Conservation (phyloP, 2,113 vertebrate species). For the Nansenia antarctica region DNA sequence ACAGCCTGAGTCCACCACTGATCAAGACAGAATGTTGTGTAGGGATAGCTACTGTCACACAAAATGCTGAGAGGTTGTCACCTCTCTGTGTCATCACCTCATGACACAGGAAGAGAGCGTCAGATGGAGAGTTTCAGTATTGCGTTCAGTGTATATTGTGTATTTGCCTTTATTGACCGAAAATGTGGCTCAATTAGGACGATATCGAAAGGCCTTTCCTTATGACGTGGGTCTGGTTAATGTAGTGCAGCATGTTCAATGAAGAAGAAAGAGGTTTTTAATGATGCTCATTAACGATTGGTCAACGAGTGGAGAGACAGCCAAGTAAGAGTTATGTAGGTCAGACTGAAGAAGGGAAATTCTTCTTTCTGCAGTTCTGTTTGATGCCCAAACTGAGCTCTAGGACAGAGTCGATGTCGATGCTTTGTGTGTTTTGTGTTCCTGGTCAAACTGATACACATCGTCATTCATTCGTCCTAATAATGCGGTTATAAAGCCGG, state of each 20-base stretch:
- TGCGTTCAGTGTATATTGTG: not conserved
- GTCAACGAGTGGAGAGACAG: not conserved
- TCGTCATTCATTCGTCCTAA: not conserved
- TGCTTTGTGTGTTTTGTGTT: constrained; percentile 2
- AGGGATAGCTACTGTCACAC: not conserved
- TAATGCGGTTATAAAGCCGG: not conserved
- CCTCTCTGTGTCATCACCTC: not conserved
- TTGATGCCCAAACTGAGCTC: not conserved
- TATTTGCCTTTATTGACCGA: not conserved
- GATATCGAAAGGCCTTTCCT: not conserved
- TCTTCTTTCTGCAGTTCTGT: not conserved
- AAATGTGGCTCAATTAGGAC: not conserved
- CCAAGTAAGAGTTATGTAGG: not conserved
- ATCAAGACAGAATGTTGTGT: not conserved
- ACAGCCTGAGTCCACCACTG: no score
- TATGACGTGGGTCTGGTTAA: not conserved
- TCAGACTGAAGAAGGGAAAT: no score
- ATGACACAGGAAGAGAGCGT: not conserved
- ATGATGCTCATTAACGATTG: not conserved
- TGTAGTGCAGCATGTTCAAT: constrained; percentile 1
- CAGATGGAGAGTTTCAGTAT: no score
- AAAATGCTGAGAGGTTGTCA: not conserved
- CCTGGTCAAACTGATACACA: constrained; percentile 17
- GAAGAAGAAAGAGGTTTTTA: not conserved
- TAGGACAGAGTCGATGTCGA: constrained; percentile 2